Evolutionary conservation across 2,888 invertebrate species (phyloP).

Genomic region (Oscheius sp.): DNA sequence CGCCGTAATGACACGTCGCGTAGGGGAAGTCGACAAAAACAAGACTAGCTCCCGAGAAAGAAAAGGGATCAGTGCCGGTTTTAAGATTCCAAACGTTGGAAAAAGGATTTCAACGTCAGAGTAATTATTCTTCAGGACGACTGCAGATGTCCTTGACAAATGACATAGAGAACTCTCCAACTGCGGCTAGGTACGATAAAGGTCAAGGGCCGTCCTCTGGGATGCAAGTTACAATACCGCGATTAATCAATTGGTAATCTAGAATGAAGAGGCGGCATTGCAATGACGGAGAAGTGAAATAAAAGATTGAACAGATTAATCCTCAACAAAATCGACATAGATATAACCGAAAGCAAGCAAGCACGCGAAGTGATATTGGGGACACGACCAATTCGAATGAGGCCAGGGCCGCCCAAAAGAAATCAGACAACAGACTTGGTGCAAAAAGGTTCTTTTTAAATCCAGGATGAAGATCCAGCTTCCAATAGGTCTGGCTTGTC

Average conservation of each 20-base stretch:
- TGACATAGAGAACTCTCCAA: constrained; percentile 14
- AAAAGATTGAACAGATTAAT: neutral
- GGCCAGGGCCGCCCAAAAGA: constrained; percentile 28
- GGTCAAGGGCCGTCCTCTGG: constrained; percentile 26
- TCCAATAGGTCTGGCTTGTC: neutral
- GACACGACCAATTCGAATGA: constrained; percentile 29
- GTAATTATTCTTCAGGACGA: neutral
- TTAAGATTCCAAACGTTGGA: constrained; percentile 8
- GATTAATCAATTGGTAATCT: constrained; percentile 24
- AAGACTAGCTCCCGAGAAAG: constrained; percentile 28
- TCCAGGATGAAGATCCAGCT: constrained; percentile 1
- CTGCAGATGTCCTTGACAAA: constrained; percentile 3
- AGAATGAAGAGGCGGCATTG: neutral
- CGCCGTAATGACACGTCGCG: constrained; percentile 33
- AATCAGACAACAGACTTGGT: constrained; percentile 24
- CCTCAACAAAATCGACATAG: constrained; percentile 1
- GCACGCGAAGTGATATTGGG: constrained; percentile 29
- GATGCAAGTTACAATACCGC: constrained; percentile 14
- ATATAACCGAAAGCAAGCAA: constrained; percentile 26
- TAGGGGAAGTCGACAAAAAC: constrained; percentile 28
- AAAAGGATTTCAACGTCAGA: neutral
- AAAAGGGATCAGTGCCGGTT: constrained; percentile 16
- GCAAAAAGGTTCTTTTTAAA: constrained; percentile 13
- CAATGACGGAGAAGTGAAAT: neutral
- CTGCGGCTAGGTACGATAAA: constrained; percentile 8